Evolutionary conservation across 2,888 invertebrate species (phyloP).

Genomic region (Watsonalla binaria): DNA sequence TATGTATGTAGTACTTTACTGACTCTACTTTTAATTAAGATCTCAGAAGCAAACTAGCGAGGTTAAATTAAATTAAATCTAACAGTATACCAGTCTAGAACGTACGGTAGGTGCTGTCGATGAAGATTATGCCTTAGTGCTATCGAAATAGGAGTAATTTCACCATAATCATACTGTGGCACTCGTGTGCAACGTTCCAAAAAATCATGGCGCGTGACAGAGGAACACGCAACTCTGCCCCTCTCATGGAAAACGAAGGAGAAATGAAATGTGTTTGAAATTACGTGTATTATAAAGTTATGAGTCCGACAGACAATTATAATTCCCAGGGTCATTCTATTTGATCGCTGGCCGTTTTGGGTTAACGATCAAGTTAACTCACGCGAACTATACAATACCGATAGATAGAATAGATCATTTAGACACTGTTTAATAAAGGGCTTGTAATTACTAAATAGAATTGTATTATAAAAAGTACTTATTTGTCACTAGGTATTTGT

Average conservation of each 20-base stretch:
- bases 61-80: not conserved
- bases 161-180: constrained; percentile 1
- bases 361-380: too few species aligned
- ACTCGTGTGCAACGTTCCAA: constrained; percentile 29
- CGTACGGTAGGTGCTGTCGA: not conserved
- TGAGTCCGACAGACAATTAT: not conserved
- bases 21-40: too few species aligned
- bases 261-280: constrained; percentile 11
- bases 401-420: too few species aligned
- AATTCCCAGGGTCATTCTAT: not conserved
- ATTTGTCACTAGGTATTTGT: too few species aligned
- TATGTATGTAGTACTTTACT: too few species aligned
- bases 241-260: constrained; percentile 11
- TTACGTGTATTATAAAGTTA: not conserved
- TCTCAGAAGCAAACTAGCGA: not conserved
- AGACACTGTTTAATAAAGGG: too few species aligned
- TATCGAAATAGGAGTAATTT: not conserved
- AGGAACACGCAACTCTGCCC: constrained; percentile 15
- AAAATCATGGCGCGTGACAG: constrained; percentile 36
- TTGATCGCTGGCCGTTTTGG: not conserved
- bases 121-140: not conserved
- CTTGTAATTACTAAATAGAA: too few species aligned
- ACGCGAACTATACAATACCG: too few species aligned
- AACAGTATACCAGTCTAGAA: not conserved
- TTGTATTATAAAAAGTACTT: too few species aligned